phyloP scores from a whole-genome alignment of 2,797 vertebrate genomes.

The Netta rufina region DNA sequence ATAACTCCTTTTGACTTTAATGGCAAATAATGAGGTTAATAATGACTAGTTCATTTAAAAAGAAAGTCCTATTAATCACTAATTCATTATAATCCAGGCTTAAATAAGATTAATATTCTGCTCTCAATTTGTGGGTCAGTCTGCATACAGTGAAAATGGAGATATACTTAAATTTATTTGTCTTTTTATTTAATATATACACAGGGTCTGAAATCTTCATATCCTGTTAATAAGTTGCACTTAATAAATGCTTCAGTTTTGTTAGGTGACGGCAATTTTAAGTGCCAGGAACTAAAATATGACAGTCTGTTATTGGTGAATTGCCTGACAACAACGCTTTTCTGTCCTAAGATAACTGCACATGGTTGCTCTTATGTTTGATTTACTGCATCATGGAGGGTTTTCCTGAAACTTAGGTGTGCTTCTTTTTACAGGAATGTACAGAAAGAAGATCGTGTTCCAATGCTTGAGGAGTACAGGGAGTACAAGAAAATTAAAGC shows the following conservation, averaged over 20 bases:
- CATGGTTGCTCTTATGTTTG: background rate
- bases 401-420: background rate
- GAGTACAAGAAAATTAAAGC: conserved; percentile 98
- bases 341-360: background rate
- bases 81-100: background rate
- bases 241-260: background rate
- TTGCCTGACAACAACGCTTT: background rate
- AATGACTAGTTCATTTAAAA: background rate
- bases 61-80: background rate
- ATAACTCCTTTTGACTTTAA: background rate
- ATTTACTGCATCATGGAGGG: background rate
- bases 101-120: background rate
- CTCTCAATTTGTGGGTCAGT: background rate
- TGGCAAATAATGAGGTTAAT: background rate
- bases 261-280: background rate
- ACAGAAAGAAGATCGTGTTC: conserved; percentile 94
- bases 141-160: background rate
- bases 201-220: background rate
- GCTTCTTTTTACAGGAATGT: conserved; percentile 83
- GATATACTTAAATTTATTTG: background rate
- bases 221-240: background rate
- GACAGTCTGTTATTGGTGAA: accelerated
- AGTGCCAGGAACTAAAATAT: background rate
- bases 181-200: background rate
- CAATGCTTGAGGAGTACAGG: conserved; percentile 93